These are phyloP conservation scores for Drosophila yooni DNA, from an alignment of 2,888 invertebrate genomes.

Conservation along the genomic window DNA sequence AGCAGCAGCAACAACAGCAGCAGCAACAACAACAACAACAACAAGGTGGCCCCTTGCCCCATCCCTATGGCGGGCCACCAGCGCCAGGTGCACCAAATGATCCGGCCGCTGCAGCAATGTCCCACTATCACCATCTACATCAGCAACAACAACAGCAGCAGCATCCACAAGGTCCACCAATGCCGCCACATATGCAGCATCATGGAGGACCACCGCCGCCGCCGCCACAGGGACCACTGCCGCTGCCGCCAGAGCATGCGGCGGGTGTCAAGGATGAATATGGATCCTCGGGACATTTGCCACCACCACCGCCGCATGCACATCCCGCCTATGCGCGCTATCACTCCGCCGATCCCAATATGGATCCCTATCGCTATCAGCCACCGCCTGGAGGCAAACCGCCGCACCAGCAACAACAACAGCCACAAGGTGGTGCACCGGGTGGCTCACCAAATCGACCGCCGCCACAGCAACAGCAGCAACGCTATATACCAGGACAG, in stretches of 20 bases:
- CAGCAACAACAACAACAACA: conserved; percentile 29
- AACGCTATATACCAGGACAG: conserved; percentile 86
- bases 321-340: conserved; percentile 83
- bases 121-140: conserved; percentile 83
- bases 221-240: conserved; percentile 79
- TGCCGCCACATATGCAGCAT: conserved; percentile 75
- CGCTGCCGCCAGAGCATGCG: conserved; percentile 80
- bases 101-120: conserved; percentile 74
- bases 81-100: conserved; percentile 75
- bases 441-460: conserved; percentile 84
- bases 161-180: conserved; percentile 72
- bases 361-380: conserved; percentile 84
- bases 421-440: conserved; percentile 55
- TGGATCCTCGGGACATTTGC: conserved; percentile 78
- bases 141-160: conserved; percentile 81
- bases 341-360: conserved; percentile 83
- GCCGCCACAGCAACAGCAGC: conserved; percentile 85
- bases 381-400: conserved; percentile 82
- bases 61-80: conserved; percentile 80
- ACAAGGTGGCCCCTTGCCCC: conserved; percentile 64
- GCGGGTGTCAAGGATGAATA: conserved; percentile 84
- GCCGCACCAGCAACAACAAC: conserved; percentile 64
- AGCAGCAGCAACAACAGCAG: conserved; percentile 47
- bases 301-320: conserved; percentile 76
- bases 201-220: conserved; percentile 75